Evolutionary conservation across 2,888 invertebrate species (phyloP).

Genomic region (Pseudococcus jackbeardsleyi): DNA sequence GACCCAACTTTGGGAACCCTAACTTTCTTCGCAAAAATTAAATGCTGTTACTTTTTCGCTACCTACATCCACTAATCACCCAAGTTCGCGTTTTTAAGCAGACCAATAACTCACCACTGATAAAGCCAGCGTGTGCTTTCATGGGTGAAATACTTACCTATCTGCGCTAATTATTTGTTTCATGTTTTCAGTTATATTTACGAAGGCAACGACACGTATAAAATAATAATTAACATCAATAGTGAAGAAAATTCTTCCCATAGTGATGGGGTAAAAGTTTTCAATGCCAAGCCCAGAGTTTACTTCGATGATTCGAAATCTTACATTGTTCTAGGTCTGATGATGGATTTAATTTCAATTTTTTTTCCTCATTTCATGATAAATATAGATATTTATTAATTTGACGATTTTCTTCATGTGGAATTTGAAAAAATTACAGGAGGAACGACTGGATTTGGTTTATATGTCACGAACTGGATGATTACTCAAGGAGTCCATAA

Average conservation of each 20-base stretch:
- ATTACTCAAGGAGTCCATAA: slow-evolving; percentile 43
- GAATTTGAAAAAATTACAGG: slow-evolving; percentile 9
- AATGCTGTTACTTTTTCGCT: neutral
- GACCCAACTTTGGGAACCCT: too few species aligned
- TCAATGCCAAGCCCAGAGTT: slow-evolving; percentile 30
- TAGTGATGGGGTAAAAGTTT: neutral
- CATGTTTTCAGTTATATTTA: neutral
- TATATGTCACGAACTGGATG: slow-evolving; percentile 58
- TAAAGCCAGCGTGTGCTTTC: neutral
- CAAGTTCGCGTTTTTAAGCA: neutral
- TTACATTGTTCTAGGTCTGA: slow-evolving; percentile 48
- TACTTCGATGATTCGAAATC: slow-evolving; percentile 54
- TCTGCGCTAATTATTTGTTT: neutral
- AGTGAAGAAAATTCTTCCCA: neutral
- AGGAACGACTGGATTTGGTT: slow-evolving; percentile 44
- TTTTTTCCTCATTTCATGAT: too few species aligned
- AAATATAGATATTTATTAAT: neutral
- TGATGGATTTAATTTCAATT: too few species aligned
- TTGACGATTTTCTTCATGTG: neutral
- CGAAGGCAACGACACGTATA: slow-evolving; percentile 10
- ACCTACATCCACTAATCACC: neutral
- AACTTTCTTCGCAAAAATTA: too few species aligned
- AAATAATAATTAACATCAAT: slow-evolving; percentile 52
- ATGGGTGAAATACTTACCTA: neutral
- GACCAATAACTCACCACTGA: neutral